Evolutionary conservation across 2,888 invertebrate genomes (phyloP), one percentile per base, ranked within the genome.

Genomic region (Choreutis nemorana): DNA sequence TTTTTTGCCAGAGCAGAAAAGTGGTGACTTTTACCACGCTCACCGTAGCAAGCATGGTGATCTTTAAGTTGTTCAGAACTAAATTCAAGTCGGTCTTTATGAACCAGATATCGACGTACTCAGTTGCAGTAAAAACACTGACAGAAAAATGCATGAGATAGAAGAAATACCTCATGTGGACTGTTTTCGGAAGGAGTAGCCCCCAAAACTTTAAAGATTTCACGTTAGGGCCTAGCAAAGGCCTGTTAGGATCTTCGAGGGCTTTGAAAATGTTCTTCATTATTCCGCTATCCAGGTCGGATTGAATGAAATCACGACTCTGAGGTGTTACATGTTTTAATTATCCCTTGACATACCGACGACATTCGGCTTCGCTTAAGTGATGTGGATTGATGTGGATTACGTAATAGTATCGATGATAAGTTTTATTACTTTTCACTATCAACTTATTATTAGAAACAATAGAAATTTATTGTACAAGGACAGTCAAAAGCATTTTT

Each of bases 121-220:
- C 71, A 0, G 71, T 64, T 0, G 53, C 55, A 1, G 60, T 62
- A 16, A 75, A 77, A 8, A 67, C 12, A 0, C 51, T 53, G 0
- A 71, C 62, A 2, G 52, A 39, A 4, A 61, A n/a, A 44, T 73
- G 68, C 48, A 71, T 53, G 5, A 54, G 30, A 0, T 68, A 25
- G 33, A 66, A 72, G 15, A 72, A 51, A 31, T 37, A 45, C 41
- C 44, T 59, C 31, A 41, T 52, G 0, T 33, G 38, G 5, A 16
- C 5, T 23, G 50, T 56, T 11, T 58, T 37, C 1, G 75, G 73
- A n/a, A 75, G 39, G 2, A 77, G 26, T 1, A 75, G 32, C 0
- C 75, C 75, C 73, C 75, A 75, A 32, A 77, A 72, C 43, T 65
- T 36, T 14, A 77, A 40, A 0, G 62, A 57, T 16, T 53, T 64